These are phyloP conservation scores for Tenthredo livida DNA, from an alignment of 2,888 invertebrate genomes.

Conservation along the genomic window DNA sequence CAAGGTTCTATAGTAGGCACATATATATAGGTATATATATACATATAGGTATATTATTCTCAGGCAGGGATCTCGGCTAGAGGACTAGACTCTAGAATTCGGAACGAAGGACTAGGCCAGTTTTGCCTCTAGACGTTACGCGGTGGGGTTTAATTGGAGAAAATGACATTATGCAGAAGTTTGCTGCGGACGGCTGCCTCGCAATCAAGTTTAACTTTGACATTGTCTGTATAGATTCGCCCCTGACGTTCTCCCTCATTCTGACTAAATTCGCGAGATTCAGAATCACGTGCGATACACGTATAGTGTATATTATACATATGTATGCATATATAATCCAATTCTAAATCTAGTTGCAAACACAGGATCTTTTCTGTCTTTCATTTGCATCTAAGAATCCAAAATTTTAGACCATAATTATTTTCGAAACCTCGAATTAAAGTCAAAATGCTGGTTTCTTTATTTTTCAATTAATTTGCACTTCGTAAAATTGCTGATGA, in stretches of 20 bases:
- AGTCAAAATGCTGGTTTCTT: no score
- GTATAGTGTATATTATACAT: no score
- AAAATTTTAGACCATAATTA: not conserved
- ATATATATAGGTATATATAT: not conserved
- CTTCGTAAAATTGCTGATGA: not conserved
- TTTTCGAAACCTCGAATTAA: no score
- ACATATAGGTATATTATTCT: conserved; percentile 7
- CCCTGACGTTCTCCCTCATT: not conserved
- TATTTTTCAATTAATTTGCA: no score
- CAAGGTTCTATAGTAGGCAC: conserved; percentile 1
- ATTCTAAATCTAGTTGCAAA: not conserved
- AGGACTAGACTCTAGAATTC: conserved; percentile 16
- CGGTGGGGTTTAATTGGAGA: conserved; percentile 31
- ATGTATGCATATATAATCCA: not conserved
- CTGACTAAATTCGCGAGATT: not conserved
- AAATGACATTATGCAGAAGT: conserved; percentile 48
- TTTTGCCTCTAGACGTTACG: conserved; percentile 11
- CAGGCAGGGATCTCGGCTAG: not conserved
- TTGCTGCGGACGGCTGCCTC: not conserved
- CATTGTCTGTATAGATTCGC: conserved; percentile 1
- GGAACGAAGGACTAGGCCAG: not conserved
- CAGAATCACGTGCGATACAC: not conserved
- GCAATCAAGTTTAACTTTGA: conserved; percentile 34
- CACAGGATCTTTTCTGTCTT: not conserved
- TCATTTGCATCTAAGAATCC: not conserved